Evolutionary conservation across 2,113 vertebrate species (phyloP), one percentile per base, ranked within the genome.

Genomic region (Nycticorax nycticorax): DNA sequence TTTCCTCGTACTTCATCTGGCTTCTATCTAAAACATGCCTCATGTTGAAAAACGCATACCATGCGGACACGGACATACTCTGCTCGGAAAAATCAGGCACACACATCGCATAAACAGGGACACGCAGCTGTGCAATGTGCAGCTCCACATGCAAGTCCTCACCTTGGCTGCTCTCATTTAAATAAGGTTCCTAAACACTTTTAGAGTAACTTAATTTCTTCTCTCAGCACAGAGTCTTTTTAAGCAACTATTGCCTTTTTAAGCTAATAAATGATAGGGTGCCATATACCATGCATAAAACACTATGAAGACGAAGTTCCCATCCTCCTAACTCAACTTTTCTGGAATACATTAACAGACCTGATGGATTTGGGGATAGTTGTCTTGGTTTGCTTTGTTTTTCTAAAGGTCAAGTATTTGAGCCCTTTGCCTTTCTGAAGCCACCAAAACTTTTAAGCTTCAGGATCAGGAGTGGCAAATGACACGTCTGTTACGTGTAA

Each of bases 401-500:
- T 86, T 84, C 78, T 86, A 66, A 76, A 92, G 53, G 69, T 87
- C 59, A 75, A 43, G 53, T 63, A 57, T 94, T 71, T 79, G 43
- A 79, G 76, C 85, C 57, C 87, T 95, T 95, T 78, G 84, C 55
- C 77, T 97, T 97, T 96, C 74, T 96, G 78, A 93, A 93, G 82
- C 94, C 81, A 78, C 35, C 68, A 93, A 45, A 77, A 78, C 59
- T 92, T 87, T 35, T 32, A 95, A 87, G 28, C 57, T 91, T 85
- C 60, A 62, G 41, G 43, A 76, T 92, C 41, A 50, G 41, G 39
- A 48, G 48, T 60, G 33, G 52, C 20, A 91, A 52, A 75, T 86
- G 52, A n/a, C 26, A 39, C 56, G 35, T 48, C 50, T 45, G 30
- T 69, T 53, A 64, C 39, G 4, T 66, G 12, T 47, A 77, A 74